Percentiles rank a stretch among this genome's conserved stretches.
Evolutionary conservation across 2,113 vertebrate genomes (phyloP).

Genomic region (Zosterops hypoxanthus): DNA sequence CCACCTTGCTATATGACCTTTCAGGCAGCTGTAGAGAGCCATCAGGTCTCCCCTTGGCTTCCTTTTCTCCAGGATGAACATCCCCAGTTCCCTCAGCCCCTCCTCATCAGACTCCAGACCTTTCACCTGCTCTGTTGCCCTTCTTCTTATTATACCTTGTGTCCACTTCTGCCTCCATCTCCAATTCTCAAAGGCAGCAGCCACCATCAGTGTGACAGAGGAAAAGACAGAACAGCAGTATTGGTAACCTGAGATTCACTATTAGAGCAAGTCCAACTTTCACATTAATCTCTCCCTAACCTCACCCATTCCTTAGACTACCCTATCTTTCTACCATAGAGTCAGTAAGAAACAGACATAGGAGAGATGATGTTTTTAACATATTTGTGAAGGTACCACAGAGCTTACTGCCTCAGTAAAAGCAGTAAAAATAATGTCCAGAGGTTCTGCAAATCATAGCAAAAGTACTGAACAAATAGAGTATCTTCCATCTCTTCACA

Average conservation of each 20-base stretch:
- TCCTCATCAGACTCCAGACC: neutral
- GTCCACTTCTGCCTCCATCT: neutral
- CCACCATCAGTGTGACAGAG: fast-evolving
- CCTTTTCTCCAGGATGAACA: neutral
- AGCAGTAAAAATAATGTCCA: neutral
- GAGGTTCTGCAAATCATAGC: neutral
- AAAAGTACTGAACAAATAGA: neutral
- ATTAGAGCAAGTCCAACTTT: neutral
- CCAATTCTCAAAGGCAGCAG: neutral
- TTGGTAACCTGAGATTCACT: neutral
- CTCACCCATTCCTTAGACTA: neutral
- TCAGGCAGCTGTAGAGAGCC: neutral
- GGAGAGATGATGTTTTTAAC: neutral
- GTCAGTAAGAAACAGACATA: neutral
- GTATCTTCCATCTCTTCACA: neutral
- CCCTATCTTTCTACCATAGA: neutral
- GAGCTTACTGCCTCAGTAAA: neutral
- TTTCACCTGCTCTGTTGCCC: too few relatives aligned
- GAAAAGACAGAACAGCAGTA: neutral
- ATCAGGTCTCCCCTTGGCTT: neutral
- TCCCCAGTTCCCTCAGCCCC: neutral
- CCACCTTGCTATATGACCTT: neutral
- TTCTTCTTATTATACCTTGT: neutral
- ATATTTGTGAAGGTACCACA: neutral
- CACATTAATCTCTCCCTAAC: neutral